Base-by-base conservation (phyloP, 1,140 invertebrate genomes). In the Musca domestica region DNA sequence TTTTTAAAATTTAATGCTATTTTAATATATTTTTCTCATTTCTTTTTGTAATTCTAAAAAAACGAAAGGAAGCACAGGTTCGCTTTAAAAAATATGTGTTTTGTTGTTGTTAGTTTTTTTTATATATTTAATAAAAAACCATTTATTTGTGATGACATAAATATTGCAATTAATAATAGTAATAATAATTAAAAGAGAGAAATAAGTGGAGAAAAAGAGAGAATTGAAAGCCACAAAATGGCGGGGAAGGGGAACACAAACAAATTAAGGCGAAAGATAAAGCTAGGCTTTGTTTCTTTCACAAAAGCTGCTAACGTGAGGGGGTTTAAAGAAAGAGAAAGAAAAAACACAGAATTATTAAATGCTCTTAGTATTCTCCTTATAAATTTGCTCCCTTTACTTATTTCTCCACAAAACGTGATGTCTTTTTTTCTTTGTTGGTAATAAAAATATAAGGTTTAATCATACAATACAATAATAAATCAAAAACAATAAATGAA, bases 51-150 rank as follows among this genome's bases (percentile, higher is more conserved):
- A 73, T 77, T 77, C 74, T 77, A 73, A 72, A 76, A 74, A 78
- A 78, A 76, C 73, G 75, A 79, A 76, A 73, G 77, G 76, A 78
- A 78, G 77, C 77, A 79, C 75, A 76, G 75, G 76, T 78, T 78
- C 76, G 77, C 74, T 77, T 64, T 54, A 54, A 63, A 68, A 58
- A 61, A 51, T 27, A 64, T 30, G 49, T 54, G n/a, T n/a, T n/a
- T 64, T 51, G 27, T 30, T 30, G 27, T 54, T n/a, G 34, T 68
- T 54, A 23, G 9, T 54, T 64, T 54, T 68, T 54, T 46, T 48
- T 68, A 68, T 71, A 67, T 73, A 20, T 66, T 66, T 25, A 23
- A 34, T 56, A 22, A 23, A 56, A 46, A 34, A 22, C 22, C 25
- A 66, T 12, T 54, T 48, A n/a, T n/a, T 22, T 61, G 56, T 61